A percentile compares a stretch with the other conserved stretches of the same genome.
Evolutionary conservation across 2,888 invertebrate genomes (phyloP).

Genomic region (Troilus luridus): DNA sequence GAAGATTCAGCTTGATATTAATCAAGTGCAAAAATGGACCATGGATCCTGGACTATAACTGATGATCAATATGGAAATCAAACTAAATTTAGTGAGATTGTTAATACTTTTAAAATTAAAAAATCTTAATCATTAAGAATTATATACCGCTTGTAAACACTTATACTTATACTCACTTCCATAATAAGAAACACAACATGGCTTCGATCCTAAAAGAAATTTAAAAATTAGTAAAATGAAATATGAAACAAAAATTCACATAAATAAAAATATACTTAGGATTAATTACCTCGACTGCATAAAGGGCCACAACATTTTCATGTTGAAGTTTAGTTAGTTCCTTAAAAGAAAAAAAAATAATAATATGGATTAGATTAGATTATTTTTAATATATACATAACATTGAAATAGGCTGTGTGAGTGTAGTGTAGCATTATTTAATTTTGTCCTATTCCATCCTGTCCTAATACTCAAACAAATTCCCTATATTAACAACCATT

Average conservation of each 20-base stretch:
- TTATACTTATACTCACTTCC: slow-evolving; percentile 85
- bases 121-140: not conserved
- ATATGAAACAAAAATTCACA: not conserved
- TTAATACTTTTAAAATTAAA: not conserved
- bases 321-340: slow-evolving; percentile 97
- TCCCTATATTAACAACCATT: too few relatives aligned
- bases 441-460: too few relatives aligned
- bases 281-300: slow-evolving; percentile 88
- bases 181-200: slow-evolving; percentile 97
- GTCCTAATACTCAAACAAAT: too few relatives aligned
- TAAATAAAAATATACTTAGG: not conserved
- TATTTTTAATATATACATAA: not conserved
- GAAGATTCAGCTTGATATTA: too few relatives aligned
- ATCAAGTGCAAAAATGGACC: too few relatives aligned
- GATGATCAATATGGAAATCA: not conserved
- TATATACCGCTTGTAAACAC: not conserved
- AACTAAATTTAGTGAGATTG: not conserved
- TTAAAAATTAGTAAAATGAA: slow-evolving; percentile 58
- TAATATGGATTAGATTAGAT: not conserved
- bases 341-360: slow-evolving; percentile 70
- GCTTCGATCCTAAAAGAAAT: slow-evolving; percentile 81
- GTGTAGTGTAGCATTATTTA: too few relatives aligned
- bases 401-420: not conserved
- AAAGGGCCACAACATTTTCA: slow-evolving; percentile 97
- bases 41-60: too few relatives aligned